Evolutionary conservation across 2,888 invertebrate species (phyloP).

Genomic region (Zaprionus bogoriensis): DNA sequence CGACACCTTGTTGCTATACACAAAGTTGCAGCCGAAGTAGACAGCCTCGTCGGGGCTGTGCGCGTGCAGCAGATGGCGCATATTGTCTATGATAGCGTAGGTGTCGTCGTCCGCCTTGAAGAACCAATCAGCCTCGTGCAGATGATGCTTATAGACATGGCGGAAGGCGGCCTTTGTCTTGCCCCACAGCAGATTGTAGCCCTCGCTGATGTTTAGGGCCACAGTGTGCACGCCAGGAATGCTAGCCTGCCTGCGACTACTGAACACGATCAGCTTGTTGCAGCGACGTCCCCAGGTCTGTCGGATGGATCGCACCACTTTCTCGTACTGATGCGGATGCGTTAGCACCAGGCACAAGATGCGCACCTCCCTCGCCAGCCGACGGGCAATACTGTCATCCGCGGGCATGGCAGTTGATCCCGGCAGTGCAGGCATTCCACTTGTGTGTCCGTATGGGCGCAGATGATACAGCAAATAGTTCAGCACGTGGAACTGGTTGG

Average conservation of each 20-base stretch:
- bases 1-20: slow-evolving; percentile 83
- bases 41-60: slow-evolving; percentile 88
- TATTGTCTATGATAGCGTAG: slow-evolving; percentile 97
- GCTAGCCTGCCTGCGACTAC: slow-evolving; percentile 83
- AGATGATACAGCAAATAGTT: slow-evolving; percentile 98
- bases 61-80: slow-evolving; percentile 92
- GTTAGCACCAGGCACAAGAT: slow-evolving; percentile 52
- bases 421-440: slow-evolving; percentile 56
- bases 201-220: slow-evolving; percentile 91
- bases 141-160: slow-evolving; percentile 91
- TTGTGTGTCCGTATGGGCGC: slow-evolving; percentile 87
- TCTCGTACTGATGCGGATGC: slow-evolving; percentile 92
- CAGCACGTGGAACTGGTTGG: slow-evolving; percentile 95
- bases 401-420: background rate
- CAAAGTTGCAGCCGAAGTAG: slow-evolving; percentile 94
- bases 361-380: slow-evolving; percentile 35
- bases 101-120: slow-evolving; percentile 99
- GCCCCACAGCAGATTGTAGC: slow-evolving; percentile 94
- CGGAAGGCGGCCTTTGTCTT: slow-evolving; percentile 97
- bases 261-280: slow-evolving; percentile 93
- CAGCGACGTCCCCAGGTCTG: slow-evolving; percentile 97
- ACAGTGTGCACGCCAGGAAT: slow-evolving; percentile 87
- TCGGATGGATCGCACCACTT: slow-evolving; percentile 93
- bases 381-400: slow-evolving; percentile 15
- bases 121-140: slow-evolving; percentile 96